Conservation (phyloP, 2,888 invertebrate species). For the Leptopilina drosophilae region DNA sequence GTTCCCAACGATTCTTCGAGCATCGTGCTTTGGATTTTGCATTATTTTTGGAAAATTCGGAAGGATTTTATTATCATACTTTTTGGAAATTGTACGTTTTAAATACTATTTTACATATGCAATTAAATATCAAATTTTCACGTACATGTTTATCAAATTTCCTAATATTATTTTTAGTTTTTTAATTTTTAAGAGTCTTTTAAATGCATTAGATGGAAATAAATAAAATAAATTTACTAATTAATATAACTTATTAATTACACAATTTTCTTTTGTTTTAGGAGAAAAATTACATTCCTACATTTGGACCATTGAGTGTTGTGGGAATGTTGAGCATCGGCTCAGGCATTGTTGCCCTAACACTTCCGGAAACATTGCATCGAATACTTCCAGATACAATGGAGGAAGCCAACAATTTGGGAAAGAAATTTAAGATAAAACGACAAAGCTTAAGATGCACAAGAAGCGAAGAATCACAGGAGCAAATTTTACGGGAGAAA, state of each 20-base stretch:
- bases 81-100: slow-evolving; percentile 67
- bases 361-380: slow-evolving; percentile 66
- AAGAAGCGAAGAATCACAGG: slow-evolving; percentile 47
- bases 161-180: neutral
- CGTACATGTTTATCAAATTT: neutral
- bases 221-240: neutral
- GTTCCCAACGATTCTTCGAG: slow-evolving; percentile 75
- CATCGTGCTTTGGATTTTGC: slow-evolving; percentile 76
- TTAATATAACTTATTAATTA: neutral
- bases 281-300: slow-evolving; percentile 17
- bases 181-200: neutral
- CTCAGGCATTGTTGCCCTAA: slow-evolving; percentile 60
- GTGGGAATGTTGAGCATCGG: slow-evolving; percentile 65
- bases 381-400: slow-evolving; percentile 66
- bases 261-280: neutral
- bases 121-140: neutral
- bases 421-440: slow-evolving; percentile 41
- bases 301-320: slow-evolving; percentile 53
- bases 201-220: too few relatives aligned
- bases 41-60: slow-evolving; percentile 77
- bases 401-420: slow-evolving; percentile 56
- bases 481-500: slow-evolving; percentile 66
- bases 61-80: slow-evolving; percentile 76
- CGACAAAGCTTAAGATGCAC: slow-evolving; percentile 19
- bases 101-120: neutral